A percentile compares a stretch with the other conserved stretches of the same genome.
Conservation (phyloP, 2,888 invertebrate species). For the Ornithoptera alexandrae region DNA sequence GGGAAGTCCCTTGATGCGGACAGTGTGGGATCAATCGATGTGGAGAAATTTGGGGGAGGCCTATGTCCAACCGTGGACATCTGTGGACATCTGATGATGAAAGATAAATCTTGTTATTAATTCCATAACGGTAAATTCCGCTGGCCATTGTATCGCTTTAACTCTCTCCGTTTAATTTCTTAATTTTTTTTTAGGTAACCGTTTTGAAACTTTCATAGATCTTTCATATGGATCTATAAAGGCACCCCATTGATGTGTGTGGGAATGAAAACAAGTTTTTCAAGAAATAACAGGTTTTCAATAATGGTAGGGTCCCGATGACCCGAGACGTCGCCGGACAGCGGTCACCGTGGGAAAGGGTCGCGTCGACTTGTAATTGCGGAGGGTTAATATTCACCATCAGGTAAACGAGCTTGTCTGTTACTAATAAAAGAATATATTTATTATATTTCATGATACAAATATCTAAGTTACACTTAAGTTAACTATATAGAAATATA, state of each 20-base stretch:
- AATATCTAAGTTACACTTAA: no score
- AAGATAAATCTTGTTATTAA: background rate
- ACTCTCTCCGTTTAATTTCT: no score
- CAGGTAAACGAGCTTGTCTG: background rate
- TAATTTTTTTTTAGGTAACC: no score
- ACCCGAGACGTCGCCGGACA: conserved; percentile 54
- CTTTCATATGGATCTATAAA: no score
- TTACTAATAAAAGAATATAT: background rate
- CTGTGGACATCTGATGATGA: background rate
- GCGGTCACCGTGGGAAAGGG: conserved; percentile 63
- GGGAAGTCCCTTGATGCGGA: no score
- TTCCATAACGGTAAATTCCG: no score
- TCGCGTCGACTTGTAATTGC: conserved; percentile 31
- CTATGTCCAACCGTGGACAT: background rate
- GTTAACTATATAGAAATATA: no score
- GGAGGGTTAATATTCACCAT: conserved; percentile 33
- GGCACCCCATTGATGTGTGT: conserved; percentile 32
- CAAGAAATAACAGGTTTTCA: conserved; percentile 37
- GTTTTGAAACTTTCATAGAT: no score
- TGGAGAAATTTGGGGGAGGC: background rate
- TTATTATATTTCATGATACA: no score
- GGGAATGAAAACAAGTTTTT: conserved; percentile 57
- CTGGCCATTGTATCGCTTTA: no score
- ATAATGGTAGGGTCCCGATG: conserved; percentile 37
- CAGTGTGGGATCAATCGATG: no score